These are phyloP conservation scores for Actinia tenebrosa DNA, from an alignment of 64 coral and sea anemone genomes.

Conservation along the genomic window DNA sequence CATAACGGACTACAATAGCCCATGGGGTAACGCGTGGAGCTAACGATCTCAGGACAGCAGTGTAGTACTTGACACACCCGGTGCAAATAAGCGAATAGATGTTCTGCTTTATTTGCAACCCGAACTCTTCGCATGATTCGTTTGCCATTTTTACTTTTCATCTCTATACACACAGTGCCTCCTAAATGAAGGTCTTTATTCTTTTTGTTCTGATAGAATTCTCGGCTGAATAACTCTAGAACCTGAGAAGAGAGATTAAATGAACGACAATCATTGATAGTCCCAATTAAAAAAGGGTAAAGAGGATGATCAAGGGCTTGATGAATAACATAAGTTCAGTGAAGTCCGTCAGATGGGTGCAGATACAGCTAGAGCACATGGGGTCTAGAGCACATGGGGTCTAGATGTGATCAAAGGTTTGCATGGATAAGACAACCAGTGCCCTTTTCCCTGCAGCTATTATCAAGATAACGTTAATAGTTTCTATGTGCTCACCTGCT, in stretches of 20 bases:
- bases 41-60: slow-evolving; percentile 82
- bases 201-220: slow-evolving; percentile 97
- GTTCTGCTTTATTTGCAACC: slow-evolving; percentile 89
- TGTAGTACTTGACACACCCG: slow-evolving; percentile 87
- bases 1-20: slow-evolving; percentile 69
- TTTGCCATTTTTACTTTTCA: slow-evolving; percentile 95
- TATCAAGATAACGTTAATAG: background rate
- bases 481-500: slow-evolving; percentile 32
- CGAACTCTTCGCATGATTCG: slow-evolving; percentile 83
- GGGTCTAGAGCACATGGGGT: too few species aligned
- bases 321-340: too few species aligned
- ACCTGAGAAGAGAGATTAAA: slow-evolving; percentile 28
- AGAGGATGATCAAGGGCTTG: too few species aligned
- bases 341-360: too few species aligned
- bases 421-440: background rate
- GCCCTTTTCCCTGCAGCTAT: too few species aligned
- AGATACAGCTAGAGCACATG: too few species aligned
- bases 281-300: background rate
- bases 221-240: slow-evolving; percentile 83
- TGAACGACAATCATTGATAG: background rate
- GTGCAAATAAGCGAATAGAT: slow-evolving; percentile 73
- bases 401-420: background rate
- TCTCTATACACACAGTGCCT: slow-evolving; percentile 94
- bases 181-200: slow-evolving; percentile 91
- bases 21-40: slow-evolving; percentile 71